These are phyloP conservation scores for Gonatopus flavifemur DNA, from an alignment of 1,140 invertebrate species.

Conservation along the genomic window DNA sequence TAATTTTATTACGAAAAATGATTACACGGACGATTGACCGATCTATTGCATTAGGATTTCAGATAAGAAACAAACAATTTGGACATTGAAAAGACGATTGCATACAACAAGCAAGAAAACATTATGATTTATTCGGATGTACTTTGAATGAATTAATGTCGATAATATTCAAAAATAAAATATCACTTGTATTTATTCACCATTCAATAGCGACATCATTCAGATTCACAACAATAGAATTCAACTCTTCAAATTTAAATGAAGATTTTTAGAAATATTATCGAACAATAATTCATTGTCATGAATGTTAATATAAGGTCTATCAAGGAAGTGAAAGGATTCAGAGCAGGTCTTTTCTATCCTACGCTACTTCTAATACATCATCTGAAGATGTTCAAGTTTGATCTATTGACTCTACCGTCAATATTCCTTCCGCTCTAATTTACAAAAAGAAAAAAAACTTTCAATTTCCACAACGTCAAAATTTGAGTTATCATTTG, in stretches of 20 bases:
- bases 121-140: constrained; percentile 26
- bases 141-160: constrained; percentile 27
- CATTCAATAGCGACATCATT: background rate
- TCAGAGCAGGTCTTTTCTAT: constrained; percentile 36
- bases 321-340: constrained; percentile 27
- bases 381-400: no score
- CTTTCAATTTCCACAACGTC: background rate
- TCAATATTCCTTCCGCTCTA: no score
- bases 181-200: background rate
- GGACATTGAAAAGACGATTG: constrained; percentile 14
- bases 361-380: constrained; percentile 34
- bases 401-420: no score
- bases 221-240: background rate
- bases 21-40: no score
- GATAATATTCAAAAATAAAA: constrained; percentile 8
- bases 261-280: background rate
- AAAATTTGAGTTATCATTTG: no score
- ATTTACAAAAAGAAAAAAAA: no score
- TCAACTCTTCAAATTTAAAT: constrained; percentile 1
- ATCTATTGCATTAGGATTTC: no score
- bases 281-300: constrained; percentile 22
- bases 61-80: no score
- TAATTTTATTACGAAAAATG: no score
- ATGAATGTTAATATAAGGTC: constrained; percentile 10
- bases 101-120: constrained; percentile 40